A percentile compares a stretch with the other conserved stretches of the same genome.
These are phyloP conservation scores for Minunthozetes semirufus DNA, from an alignment of 2,888 invertebrate genomes.

Conservation along the genomic window DNA sequence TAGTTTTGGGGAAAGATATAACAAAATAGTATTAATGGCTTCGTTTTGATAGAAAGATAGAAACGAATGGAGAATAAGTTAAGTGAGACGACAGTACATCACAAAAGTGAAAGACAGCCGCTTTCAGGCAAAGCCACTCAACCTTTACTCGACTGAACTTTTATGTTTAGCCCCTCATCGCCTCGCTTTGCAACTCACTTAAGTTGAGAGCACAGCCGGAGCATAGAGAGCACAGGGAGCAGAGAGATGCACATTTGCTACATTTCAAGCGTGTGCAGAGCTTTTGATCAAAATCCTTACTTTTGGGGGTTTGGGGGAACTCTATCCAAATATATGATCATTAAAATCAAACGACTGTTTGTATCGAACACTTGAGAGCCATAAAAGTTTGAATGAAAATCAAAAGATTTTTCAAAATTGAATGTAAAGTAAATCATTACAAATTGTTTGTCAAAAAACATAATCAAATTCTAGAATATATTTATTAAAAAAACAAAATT, in stretches of 20 bases:
- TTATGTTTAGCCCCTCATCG: neutral
- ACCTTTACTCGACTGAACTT: neutral
- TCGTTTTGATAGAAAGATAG: neutral
- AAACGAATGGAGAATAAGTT: neutral
- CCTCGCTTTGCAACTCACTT: constrained; percentile 5
- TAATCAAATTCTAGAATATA: neutral
- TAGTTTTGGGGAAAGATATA: neutral
- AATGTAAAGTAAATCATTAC: neutral
- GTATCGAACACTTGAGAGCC: neutral
- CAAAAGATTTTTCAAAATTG: neutral
- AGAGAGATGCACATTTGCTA: neutral
- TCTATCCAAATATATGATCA: neutral
- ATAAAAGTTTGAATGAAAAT: neutral
- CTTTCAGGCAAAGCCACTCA: constrained; percentile 6
- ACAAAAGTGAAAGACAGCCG: neutral
- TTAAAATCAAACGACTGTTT: neutral
- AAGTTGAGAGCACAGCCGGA: neutral
- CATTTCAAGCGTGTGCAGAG: neutral
- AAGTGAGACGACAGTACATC: neutral
- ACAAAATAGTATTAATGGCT: neutral
- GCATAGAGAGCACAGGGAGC: neutral
- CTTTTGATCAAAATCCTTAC: neutral
- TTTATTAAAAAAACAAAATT: no score
- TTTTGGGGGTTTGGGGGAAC: neutral
- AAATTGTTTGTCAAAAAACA: neutral